These are phyloP conservation scores for Lacanobia wlatinum DNA, from an alignment of 2,888 invertebrate genomes.

Conservation along the genomic window DNA sequence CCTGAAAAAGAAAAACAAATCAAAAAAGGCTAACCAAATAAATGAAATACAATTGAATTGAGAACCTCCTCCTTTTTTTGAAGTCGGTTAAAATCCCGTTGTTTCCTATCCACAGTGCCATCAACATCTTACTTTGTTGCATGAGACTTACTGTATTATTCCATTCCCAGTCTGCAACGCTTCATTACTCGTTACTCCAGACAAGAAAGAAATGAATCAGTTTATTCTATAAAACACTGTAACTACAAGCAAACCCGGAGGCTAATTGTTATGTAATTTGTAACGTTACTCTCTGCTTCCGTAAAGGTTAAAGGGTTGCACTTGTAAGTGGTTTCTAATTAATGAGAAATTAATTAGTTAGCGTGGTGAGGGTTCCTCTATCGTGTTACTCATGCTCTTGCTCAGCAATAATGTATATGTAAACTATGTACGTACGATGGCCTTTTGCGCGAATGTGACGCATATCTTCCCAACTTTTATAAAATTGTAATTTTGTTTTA, in stretches of 20 bases:
- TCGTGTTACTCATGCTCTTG: not conserved
- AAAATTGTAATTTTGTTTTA: no score
- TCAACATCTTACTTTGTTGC: not conserved
- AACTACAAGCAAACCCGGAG: not conserved
- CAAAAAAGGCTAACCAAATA: no score
- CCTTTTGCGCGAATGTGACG: no score
- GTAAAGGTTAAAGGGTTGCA: not conserved
- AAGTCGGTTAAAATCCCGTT: not conserved
- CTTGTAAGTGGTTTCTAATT: not conserved
- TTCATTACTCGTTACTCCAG: not conserved
- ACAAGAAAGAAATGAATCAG: constrained; percentile 19
- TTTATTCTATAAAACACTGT: not conserved
- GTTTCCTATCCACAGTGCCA: not conserved
- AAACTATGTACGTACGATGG: no score
- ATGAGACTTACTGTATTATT: not conserved
- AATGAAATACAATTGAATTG: no score
- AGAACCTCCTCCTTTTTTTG: no score
- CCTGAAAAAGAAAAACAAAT: no score
- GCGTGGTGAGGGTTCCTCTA: not conserved
- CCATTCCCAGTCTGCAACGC: not conserved
- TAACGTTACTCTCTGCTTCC: not conserved
- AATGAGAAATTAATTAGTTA: not conserved
- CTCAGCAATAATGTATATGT: no score
- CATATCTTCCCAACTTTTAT: no score
- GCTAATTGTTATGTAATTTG: not conserved